A percentile compares a stretch with the other conserved stretches of the same genome.
phyloP scores from a whole-genome alignment of 2,797 vertebrate species.

The Eidolon dupreanum region DNA sequence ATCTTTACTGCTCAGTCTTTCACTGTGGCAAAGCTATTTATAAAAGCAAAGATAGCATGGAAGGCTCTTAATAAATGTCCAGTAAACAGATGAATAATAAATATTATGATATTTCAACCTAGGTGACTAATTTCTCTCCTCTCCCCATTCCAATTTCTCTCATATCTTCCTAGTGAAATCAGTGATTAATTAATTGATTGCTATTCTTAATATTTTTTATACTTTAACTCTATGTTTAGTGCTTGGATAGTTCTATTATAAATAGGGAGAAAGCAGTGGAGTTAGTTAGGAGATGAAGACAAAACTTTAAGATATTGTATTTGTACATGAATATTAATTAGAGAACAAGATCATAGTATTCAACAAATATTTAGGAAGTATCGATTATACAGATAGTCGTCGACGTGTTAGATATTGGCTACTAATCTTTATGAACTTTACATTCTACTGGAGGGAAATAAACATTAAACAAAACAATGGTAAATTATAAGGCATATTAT shows the following conservation, averaged over 20 bases:
- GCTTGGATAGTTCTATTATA: not conserved
- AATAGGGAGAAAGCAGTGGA: not conserved
- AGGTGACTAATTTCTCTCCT: not conserved
- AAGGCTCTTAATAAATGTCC: not conserved
- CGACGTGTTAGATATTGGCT: not conserved
- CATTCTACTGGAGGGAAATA: not conserved
- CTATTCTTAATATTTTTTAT: constrained; percentile 28
- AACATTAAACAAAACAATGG: not conserved
- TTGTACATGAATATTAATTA: not conserved
- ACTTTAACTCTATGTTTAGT: not conserved
- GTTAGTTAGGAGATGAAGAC: not conserved
- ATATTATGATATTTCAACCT: not conserved
- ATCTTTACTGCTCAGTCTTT: not conserved
- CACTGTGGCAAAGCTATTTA: not conserved
- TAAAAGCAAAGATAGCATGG: not conserved
- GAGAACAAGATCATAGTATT: not conserved
- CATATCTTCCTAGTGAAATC: not conserved
- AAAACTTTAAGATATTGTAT: not conserved
- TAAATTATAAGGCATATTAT: not conserved
- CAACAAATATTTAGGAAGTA: not conserved
- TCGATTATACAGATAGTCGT: not conserved
- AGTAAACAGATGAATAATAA: not conserved
- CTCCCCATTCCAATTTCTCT: not conserved
- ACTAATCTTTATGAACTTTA: not conserved
- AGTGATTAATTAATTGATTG: not conserved